phyloP scores from a whole-genome alignment of 1,140 invertebrate species.

The Temnothorax nylanderi region DNA sequence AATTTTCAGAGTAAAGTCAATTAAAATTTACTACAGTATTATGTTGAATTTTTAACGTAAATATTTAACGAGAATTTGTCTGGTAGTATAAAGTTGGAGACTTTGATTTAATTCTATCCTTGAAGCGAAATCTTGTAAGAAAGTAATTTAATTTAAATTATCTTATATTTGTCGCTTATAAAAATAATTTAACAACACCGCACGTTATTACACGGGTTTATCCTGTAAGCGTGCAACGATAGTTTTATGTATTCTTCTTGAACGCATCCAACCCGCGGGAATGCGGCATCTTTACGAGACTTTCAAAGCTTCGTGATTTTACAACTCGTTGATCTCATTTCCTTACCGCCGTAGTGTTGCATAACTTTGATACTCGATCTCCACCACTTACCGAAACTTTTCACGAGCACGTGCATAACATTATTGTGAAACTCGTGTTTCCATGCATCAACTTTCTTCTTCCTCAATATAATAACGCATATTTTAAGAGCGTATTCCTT shows the following conservation, averaged over 20 bases:
- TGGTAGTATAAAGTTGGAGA: background rate
- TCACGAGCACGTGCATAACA: slow-evolving; percentile 68
- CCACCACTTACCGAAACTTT: slow-evolving; percentile 67
- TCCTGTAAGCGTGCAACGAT: background rate
- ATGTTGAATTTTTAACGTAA: background rate
- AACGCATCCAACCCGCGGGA: slow-evolving; percentile 44
- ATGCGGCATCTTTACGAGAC: slow-evolving; percentile 69
- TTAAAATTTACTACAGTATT: slow-evolving; percentile 1
- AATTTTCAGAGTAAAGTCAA: slow-evolving; percentile 29
- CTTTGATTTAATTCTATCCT: slow-evolving; percentile 28
- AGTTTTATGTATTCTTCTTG: slow-evolving; percentile 40
- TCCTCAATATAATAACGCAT: background rate
- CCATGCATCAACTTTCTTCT: background rate
- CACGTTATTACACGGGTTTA: background rate
- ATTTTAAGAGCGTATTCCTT: background rate
- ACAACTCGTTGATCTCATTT: slow-evolving; percentile 79
- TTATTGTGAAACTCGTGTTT: slow-evolving; percentile 63
- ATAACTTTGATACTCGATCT: slow-evolving; percentile 75
- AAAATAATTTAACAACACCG: background rate
- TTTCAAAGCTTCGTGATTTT: slow-evolving; percentile 77
- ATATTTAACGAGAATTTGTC: slow-evolving; percentile 23
- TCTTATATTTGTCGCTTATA: background rate
- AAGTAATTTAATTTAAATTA: slow-evolving; percentile 37
- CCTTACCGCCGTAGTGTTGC: slow-evolving; percentile 67
- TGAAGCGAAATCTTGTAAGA: slow-evolving; percentile 16